Evolutionary conservation across 2,797 vertebrate genomes (phyloP).

Genomic region (Mustela erminea): DNA sequence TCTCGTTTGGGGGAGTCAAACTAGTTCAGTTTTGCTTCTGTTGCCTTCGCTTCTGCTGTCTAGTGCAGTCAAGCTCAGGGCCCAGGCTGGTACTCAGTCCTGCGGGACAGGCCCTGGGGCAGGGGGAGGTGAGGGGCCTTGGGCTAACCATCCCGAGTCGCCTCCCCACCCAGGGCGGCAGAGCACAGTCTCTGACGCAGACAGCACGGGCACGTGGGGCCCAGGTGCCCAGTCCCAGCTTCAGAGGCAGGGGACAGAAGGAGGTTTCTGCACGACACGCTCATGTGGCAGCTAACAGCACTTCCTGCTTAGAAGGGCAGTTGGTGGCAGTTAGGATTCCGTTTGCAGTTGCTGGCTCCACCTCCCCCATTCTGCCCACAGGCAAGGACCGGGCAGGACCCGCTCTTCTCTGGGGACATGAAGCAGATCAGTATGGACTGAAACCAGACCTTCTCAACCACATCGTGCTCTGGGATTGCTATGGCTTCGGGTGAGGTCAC

Average conservation of each 20-base stretch:
- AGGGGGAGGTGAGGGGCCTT: too few species aligned
- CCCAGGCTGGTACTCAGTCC: too few species aligned
- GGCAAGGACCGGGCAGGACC: rapidly evolving
- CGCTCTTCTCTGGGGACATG: background rate
- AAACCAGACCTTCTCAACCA: background rate
- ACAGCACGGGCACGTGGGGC: background rate
- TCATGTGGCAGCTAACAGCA: background rate
- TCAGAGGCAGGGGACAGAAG: background rate
- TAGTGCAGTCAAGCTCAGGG: too few species aligned
- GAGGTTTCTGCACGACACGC: background rate
- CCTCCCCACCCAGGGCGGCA: background rate
- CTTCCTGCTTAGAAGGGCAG: background rate
- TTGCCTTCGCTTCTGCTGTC: too few species aligned
- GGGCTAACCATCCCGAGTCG: background rate
- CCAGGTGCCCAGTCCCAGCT: background rate
- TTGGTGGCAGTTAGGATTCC: background rate
- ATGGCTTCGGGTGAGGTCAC: background rate
- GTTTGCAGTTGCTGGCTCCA: background rate
- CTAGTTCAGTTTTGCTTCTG: too few species aligned
- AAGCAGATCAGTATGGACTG: rapidly evolving
- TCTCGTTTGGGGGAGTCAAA: too few species aligned
- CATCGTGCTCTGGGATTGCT: rapidly evolving
- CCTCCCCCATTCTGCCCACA: background rate
- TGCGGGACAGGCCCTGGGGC: background rate
- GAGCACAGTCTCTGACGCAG: background rate